Conservation (phyloP, 35 echinoderm and acorn worm genomes). For the Lytechinus pictus region DNA sequence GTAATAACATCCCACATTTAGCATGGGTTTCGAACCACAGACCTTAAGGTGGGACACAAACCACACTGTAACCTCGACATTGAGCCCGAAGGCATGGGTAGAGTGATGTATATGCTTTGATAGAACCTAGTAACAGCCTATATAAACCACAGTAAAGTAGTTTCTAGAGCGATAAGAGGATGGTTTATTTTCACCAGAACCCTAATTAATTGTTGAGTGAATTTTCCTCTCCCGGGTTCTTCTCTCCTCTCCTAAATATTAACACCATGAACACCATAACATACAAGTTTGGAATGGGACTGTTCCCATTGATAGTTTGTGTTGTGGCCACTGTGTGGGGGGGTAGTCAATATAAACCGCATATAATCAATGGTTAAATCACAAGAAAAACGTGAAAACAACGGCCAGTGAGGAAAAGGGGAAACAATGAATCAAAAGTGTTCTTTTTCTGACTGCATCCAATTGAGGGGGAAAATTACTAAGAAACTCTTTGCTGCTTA, state of each 20-base stretch:
- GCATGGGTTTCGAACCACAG: background rate
- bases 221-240: conserved; percentile 1
- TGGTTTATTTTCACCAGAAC: background rate
- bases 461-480: no score
- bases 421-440: no score
- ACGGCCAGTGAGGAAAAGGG: background rate
- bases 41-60: background rate
- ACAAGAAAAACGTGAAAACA: background rate
- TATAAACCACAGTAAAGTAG: background rate
- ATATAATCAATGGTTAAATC: background rate
- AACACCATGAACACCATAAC: background rate
- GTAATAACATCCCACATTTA: background rate
- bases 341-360: background rate
- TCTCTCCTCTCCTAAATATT: background rate
- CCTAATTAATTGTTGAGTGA: conserved; percentile 34
- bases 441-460: no score
- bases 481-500: no score
- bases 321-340: background rate
- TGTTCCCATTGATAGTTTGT: background rate
- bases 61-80: background rate
- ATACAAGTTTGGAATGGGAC: background rate
- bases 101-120: background rate
- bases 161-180: background rate
- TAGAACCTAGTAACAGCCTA: background rate
- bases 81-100: background rate